A percentile compares a stretch with the other conserved stretches of the same genome.
Conservation (phyloP, 2,888 invertebrate genomes). For the Silvanus unidentatus region DNA sequence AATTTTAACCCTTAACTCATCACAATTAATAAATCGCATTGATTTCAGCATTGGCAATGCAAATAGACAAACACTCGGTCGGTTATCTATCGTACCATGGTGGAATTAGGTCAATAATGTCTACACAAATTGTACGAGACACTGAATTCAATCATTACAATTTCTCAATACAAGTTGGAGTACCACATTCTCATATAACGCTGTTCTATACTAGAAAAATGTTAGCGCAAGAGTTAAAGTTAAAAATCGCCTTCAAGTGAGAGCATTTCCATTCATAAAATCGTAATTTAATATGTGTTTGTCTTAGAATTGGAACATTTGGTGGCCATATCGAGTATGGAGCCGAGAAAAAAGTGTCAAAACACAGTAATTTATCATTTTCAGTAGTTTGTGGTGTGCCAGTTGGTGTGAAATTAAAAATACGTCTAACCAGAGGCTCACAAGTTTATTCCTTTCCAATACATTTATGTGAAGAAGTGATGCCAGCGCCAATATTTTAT, state of each 20-base stretch:
- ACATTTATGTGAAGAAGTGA: slow-evolving; percentile 81
- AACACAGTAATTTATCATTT: slow-evolving; percentile 82
- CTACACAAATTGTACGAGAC: slow-evolving; percentile 73
- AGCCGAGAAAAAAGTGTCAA: slow-evolving; percentile 86
- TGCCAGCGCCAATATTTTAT: slow-evolving; percentile 88
- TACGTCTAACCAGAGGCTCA: slow-evolving; percentile 79
- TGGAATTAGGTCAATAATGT: slow-evolving; percentile 67
- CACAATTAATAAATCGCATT: no score
- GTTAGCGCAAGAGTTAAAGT: slow-evolving; percentile 69
- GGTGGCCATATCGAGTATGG: slow-evolving; percentile 86
- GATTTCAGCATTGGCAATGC: slow-evolving; percentile 71
- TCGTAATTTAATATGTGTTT: slow-evolving; percentile 4
- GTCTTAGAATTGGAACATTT: slow-evolving; percentile 72
- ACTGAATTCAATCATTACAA: slow-evolving; percentile 53
- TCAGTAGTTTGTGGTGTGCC: slow-evolving; percentile 80
- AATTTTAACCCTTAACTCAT: no score
- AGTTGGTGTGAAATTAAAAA: slow-evolving; percentile 79
- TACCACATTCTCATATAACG: slow-evolving; percentile 71
- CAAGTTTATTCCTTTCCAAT: slow-evolving; percentile 87
- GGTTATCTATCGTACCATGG: slow-evolving; percentile 84
- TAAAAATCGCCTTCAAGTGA: slow-evolving; percentile 54
- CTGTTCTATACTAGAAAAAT: slow-evolving; percentile 75
- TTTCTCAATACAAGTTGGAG: slow-evolving; percentile 73
- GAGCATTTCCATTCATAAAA: slow-evolving; percentile 8
- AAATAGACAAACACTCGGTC: slow-evolving; percentile 80